phyloP scores from a whole-genome alignment of 2,113 vertebrate species.

The Petromus typicus region DNA sequence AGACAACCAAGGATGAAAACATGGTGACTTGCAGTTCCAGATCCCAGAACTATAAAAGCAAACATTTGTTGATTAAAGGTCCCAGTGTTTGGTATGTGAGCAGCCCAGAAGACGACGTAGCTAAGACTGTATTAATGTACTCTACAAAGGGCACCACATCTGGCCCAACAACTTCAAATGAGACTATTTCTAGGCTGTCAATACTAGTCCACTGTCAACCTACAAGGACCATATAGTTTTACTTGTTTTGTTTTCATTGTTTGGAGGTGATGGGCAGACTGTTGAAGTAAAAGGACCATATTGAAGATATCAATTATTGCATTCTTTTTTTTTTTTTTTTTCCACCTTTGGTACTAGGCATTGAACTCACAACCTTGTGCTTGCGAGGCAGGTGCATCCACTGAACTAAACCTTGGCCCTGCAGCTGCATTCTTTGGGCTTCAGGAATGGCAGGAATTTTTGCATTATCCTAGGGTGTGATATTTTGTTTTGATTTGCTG shows the following conservation, averaged over 20 bases:
- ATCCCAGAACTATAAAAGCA: neutral
- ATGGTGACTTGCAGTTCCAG: neutral
- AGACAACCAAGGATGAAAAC: neutral
- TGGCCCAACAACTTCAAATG: neutral
- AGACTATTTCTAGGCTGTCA: neutral
- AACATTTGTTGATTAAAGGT: no score
- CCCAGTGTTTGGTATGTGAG: neutral
- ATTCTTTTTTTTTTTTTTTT: no score
- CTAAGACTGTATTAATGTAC: no score
- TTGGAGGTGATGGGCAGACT: neutral
- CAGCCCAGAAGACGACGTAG: no score
- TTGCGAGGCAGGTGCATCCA: no score
- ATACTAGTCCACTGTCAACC: accelerated
- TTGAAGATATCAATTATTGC: neutral
- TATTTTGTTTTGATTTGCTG: neutral
- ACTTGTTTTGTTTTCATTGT: neutral
- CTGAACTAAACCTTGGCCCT: no score
- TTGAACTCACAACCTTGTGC: no score
- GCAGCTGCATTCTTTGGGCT: neutral
- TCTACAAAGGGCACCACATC: no score
- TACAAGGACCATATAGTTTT: neutral
- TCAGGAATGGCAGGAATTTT: neutral
- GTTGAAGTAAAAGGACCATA: neutral
- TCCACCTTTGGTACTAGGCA: no score
- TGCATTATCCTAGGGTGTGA: neutral